Conservation (phyloP, 2,113 vertebrate genomes). For the Gobius niger region DNA sequence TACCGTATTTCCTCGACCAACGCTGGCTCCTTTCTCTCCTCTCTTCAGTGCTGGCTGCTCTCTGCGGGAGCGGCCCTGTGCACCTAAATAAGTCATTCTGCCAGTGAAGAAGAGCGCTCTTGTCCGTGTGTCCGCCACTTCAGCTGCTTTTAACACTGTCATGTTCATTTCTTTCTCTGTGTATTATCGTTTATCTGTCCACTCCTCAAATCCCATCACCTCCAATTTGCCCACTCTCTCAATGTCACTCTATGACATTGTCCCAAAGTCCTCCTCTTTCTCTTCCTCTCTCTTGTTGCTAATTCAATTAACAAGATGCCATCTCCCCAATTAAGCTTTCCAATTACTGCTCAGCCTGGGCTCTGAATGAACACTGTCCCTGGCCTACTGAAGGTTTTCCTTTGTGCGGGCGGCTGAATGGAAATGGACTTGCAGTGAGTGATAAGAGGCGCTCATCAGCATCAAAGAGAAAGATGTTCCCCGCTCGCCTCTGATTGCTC, state of each 20-base stretch:
- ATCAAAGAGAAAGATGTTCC: conserved; percentile 35
- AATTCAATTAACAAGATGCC: conserved; percentile 80
- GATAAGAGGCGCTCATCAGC: conserved; percentile 71
- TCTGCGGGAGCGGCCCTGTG: neutral
- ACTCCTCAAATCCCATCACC: conserved; percentile 9
- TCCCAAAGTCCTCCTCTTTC: conserved; percentile 52
- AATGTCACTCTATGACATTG: conserved; percentile 58
- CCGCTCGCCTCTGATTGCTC: conserved; percentile 32
- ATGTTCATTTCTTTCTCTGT: conserved; percentile 32
- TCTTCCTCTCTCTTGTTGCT: conserved; percentile 45
- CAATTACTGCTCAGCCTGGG: conserved; percentile 62
- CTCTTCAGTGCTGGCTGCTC: conserved; percentile 5
- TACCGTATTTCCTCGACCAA: neutral
- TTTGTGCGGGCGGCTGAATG: conserved; percentile 62
- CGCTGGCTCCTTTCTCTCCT: neutral
- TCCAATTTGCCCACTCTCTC: conserved; percentile 26
- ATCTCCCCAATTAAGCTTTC: conserved; percentile 75
- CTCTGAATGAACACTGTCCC: conserved; percentile 49
- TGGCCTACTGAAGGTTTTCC: conserved; percentile 48
- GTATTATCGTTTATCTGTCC: conserved; percentile 43
- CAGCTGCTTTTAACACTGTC: conserved; percentile 32
- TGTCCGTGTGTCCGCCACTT: conserved; percentile 35
- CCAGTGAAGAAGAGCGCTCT: conserved; percentile 23
- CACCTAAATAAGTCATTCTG: conserved; percentile 30
- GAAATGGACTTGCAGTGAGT: conserved; percentile 61